Conservation (phyloP, 2,888 invertebrate species). For the Drosophila suboccidentalis region DNA sequence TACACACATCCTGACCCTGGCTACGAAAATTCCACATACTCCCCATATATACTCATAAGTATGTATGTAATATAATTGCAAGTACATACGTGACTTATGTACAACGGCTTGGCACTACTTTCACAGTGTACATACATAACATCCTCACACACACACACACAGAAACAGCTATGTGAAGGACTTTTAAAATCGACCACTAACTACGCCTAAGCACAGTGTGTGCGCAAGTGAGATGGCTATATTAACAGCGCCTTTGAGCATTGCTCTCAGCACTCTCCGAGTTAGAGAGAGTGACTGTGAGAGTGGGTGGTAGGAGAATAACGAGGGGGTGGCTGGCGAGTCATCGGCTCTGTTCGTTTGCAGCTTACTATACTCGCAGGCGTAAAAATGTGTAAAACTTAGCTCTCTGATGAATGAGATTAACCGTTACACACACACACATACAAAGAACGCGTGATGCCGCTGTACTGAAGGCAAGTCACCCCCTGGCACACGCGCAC, state of each 20-base stretch:
- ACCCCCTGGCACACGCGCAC: slow-evolving; percentile 66
- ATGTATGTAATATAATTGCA: slow-evolving; percentile 12
- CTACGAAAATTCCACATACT: slow-evolving; percentile 47
- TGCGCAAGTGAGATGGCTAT: slow-evolving; percentile 51
- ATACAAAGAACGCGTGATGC: slow-evolving; percentile 24
- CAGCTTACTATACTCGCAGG: slow-evolving; percentile 71
- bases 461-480: slow-evolving; percentile 54
- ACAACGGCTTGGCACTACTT: slow-evolving; percentile 71
- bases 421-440: slow-evolving; percentile 66
- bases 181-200: slow-evolving; percentile 76
- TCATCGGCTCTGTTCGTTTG: slow-evolving; percentile 55
- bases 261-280: slow-evolving; percentile 23
- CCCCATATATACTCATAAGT: slow-evolving; percentile 29
- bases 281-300: slow-evolving; percentile 6
- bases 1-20: slow-evolving; percentile 78
- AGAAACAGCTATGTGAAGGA: slow-evolving; percentile 65
- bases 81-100: slow-evolving; percentile 41
- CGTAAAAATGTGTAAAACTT: slow-evolving; percentile 80
- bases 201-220: slow-evolving; percentile 48
- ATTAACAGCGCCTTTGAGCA: slow-evolving; percentile 60
- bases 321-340: slow-evolving; percentile 20
- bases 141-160: slow-evolving; percentile 12
- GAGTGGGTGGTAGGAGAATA: neutral
- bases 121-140: slow-evolving; percentile 53
- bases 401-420: slow-evolving; percentile 82